A percentile compares a stretch with the other conserved stretches of the same genome.
These are phyloP conservation scores for Tetrax tetrax DNA, from an alignment of 2,113 vertebrate species.

Conservation along the genomic window DNA sequence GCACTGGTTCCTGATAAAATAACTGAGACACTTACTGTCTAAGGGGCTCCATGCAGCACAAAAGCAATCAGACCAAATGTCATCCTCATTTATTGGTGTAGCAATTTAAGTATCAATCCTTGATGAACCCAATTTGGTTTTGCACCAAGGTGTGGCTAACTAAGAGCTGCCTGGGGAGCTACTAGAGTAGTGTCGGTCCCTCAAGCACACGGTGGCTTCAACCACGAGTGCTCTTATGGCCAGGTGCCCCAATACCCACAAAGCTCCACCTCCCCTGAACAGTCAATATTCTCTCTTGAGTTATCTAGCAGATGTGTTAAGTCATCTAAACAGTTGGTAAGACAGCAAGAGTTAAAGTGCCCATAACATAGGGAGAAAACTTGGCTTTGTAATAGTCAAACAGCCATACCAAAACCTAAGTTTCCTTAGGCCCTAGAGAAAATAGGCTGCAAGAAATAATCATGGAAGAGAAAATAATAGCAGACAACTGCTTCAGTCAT, in stretches of 20 bases:
- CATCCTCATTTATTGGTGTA: background rate
- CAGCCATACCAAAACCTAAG: background rate
- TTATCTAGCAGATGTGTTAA: background rate
- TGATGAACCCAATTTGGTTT: background rate
- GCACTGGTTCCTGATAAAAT: background rate
- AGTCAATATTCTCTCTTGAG: background rate
- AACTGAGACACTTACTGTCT: background rate
- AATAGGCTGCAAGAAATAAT: background rate
- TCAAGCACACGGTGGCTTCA: accelerated
- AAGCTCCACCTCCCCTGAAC: background rate
- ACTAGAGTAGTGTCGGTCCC: background rate
- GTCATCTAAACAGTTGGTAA: background rate
- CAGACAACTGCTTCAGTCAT: background rate
- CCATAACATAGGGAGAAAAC: background rate
- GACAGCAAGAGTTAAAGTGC: background rate
- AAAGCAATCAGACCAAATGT: background rate
- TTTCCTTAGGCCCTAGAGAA: background rate
- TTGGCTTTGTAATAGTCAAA: background rate
- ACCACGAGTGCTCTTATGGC: background rate
- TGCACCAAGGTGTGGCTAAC: background rate
- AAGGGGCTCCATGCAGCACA: background rate
- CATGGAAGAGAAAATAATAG: background rate
- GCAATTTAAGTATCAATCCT: background rate
- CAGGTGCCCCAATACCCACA: background rate
- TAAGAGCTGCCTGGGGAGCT: background rate